Conservation (phyloP, 2,888 invertebrate genomes). For the Drosophila phalerata region DNA sequence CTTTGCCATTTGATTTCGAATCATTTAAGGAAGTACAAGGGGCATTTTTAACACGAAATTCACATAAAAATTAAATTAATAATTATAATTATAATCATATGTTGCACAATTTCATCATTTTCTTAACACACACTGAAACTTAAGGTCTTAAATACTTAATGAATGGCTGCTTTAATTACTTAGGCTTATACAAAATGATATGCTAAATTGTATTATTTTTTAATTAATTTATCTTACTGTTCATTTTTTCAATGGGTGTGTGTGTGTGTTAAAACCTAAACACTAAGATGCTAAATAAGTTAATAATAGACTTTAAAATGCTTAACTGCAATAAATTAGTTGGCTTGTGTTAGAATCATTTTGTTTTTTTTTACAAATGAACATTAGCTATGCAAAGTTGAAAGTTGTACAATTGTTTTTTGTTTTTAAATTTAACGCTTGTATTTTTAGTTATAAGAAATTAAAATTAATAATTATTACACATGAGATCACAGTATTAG, state of each 20-base stretch:
- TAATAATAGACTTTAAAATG: slow-evolving; percentile 64
- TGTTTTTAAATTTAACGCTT: slow-evolving; percentile 69
- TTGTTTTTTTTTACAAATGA: slow-evolving; percentile 49
- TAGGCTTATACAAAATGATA: slow-evolving; percentile 71
- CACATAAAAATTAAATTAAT: slow-evolving; percentile 34
- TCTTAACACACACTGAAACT: slow-evolving; percentile 52
- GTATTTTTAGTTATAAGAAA: slow-evolving; percentile 72
- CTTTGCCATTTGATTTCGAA: slow-evolving; percentile 70
- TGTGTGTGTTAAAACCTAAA: slow-evolving; percentile 58
- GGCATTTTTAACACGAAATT: slow-evolving; percentile 54
- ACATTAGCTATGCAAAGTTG: slow-evolving; percentile 78
- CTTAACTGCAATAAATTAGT: slow-evolving; percentile 80
- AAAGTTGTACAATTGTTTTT: slow-evolving; percentile 41
- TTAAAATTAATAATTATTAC: slow-evolving; percentile 84
- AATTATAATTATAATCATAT: slow-evolving; percentile 33
- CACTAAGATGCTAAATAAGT: slow-evolving; percentile 64
- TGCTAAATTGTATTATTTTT: slow-evolving; percentile 56
- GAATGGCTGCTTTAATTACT: slow-evolving; percentile 54
- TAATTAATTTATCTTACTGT: slow-evolving; percentile 23
- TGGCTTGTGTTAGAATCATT: slow-evolving; percentile 60
- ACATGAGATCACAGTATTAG: slow-evolving; percentile 86
- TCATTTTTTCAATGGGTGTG: slow-evolving; percentile 20
- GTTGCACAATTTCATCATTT: slow-evolving; percentile 47
- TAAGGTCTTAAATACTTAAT: slow-evolving; percentile 47
- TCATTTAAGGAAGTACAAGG: slow-evolving; percentile 81